These are phyloP conservation scores for Agrotis exclamationis DNA, from an alignment of 2,888 invertebrate genomes.

Conservation along the genomic window DNA sequence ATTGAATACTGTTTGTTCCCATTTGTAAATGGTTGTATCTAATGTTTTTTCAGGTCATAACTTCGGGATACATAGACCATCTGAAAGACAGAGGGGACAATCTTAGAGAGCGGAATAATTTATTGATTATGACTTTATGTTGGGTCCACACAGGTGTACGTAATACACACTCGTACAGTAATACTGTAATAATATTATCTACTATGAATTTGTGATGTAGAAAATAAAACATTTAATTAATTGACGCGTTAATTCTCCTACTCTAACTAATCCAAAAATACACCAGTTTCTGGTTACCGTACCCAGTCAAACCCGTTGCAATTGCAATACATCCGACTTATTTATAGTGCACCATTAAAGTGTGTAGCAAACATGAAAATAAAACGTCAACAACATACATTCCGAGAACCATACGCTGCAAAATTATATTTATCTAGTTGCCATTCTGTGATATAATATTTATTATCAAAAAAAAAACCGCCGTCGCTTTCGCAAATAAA, in stretches of 20 bases:
- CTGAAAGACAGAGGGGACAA: neutral
- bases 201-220: too few relatives aligned
- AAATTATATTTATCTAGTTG: constrained; percentile 56
- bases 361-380: constrained; percentile 44
- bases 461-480: constrained; percentile 41
- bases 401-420: constrained; percentile 26
- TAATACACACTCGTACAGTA: too few relatives aligned
- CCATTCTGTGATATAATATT: constrained; percentile 52
- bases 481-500: constrained; percentile 63
- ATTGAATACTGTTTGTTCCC: constrained; percentile 4
- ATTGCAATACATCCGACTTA: constrained; percentile 30
- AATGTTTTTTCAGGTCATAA: neutral
- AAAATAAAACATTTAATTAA: neutral
- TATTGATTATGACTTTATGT: too few relatives aligned
- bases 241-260: neutral
- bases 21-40: neutral
- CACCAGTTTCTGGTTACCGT: neutral
- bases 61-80: neutral
- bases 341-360: constrained; percentile 36
- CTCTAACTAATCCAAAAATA: constrained; percentile 21
- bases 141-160: too few relatives aligned
- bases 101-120: too few relatives aligned
- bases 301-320: constrained; percentile 32
- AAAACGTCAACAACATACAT: constrained; percentile 37
- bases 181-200: too few relatives aligned